These are phyloP conservation scores for Eremophila alpestris DNA, from an alignment of 2,797 vertebrate genomes.

Conservation along the genomic window DNA sequence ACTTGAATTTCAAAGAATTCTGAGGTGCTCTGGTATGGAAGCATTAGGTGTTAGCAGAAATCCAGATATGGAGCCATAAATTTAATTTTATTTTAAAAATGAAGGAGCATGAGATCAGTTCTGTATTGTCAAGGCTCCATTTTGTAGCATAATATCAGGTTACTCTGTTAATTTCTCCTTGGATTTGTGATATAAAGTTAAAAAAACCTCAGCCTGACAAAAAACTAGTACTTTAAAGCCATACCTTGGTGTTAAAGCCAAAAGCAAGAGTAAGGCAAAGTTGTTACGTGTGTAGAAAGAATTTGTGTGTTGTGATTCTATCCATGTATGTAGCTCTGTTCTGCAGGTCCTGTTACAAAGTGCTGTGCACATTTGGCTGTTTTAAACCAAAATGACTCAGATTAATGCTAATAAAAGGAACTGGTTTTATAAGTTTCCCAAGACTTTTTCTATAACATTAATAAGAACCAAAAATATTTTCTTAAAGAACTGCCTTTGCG, in stretches of 20 bases:
- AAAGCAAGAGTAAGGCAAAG: background rate
- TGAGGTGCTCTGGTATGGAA: background rate
- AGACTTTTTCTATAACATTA: background rate
- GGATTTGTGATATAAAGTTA: background rate
- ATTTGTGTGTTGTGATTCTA: background rate
- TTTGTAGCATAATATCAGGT: background rate
- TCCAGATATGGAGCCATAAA: background rate
- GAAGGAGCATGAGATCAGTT: background rate
- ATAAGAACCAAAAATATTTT: background rate
- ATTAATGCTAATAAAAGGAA: background rate
- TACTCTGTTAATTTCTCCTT: background rate
- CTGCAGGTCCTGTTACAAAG: background rate
- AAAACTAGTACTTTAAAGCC: background rate
- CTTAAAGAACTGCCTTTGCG: background rate
- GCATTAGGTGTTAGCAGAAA: background rate
- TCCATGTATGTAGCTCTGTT: background rate
- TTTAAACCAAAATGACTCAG: background rate
- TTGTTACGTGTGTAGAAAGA: background rate
- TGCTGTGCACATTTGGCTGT: background rate
- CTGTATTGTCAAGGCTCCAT: background rate
- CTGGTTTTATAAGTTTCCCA: background rate
- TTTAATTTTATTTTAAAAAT: background rate
- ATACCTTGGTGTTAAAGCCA: background rate
- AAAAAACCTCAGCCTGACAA: background rate
- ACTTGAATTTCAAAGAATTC: background rate